phyloP scores from a whole-genome alignment of 2,797 vertebrate genomes.

The Melanotaenia nigrans region DNA sequence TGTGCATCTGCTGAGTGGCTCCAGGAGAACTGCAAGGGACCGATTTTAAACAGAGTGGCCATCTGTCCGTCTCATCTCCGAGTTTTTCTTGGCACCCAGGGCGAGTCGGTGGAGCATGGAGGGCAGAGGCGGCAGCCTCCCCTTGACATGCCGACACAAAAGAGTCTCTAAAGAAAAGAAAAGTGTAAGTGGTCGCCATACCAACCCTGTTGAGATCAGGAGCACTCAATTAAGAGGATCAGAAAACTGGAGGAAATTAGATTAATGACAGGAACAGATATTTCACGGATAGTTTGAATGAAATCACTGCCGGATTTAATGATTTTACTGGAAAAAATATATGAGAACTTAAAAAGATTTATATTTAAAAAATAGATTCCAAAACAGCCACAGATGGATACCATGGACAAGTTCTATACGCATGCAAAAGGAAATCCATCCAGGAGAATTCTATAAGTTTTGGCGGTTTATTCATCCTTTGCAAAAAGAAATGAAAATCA shows the following conservation, averaged over 20 bases:
- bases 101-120: constrained; percentile 19
- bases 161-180: constrained; percentile 69
- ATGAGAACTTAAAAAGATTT: no score
- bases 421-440: no score
- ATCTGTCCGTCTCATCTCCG: constrained; percentile 78
- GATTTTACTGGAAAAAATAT: not conserved
- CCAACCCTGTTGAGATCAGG: constrained; percentile 53
- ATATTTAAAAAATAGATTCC: no score
- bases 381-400: no score
- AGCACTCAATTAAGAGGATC: not conserved
- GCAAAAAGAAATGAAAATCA: no score
- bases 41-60: constrained; percentile 75
- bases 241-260: not conserved
- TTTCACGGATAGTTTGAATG: not conserved
- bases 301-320: not conserved
- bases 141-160: constrained; percentile 55
- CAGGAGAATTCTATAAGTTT: no score
- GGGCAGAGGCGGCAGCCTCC: constrained; percentile 44
- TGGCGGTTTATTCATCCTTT: no score
- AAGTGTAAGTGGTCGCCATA: constrained; percentile 61
- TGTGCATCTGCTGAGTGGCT: constrained; percentile 79
- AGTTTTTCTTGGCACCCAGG: constrained; percentile 75
- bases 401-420: no score
- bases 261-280: not conserved
- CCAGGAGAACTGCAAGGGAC: constrained; percentile 56